Evolutionary conservation across 2,888 invertebrate genomes (phyloP), one percentile per base, ranked within the genome.

Genomic region (Drosophila leonis): DNA sequence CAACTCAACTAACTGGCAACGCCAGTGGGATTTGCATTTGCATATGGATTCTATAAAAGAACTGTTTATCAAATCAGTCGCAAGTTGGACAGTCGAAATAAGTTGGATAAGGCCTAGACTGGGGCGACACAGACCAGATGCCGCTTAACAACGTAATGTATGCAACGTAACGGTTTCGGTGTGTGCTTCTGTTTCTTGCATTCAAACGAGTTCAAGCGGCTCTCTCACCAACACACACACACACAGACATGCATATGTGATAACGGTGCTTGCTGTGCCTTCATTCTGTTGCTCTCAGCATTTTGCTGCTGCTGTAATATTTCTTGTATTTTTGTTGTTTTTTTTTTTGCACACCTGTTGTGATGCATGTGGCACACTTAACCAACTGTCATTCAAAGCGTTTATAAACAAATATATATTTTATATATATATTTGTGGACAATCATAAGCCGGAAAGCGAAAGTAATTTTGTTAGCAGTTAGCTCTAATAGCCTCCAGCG

Each of bases 111-210:
- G 37, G 46, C 46, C 41, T 12, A 35, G 33, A 52, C 27, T 13
- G 33, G 18, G 49, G 12, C 46, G 18, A 51, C 55, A 4, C 20
- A n/a, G n/a, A 48, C 18, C 39, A 33, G 44, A 35, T 18, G 68
- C 65, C 69, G 63, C 64, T 57, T 60, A 48, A 72, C 72, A 66
- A 80, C 68, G 65, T 72, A 72, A 88, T 68, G 68, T 72, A 77
- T 88, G 83, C 81, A 82, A 33, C 66, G 66, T 88, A 88, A 90
- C 90, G 90, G 86, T 89, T 83, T 68, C 29, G 72, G 35, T 54
- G 4, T 27, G 9, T 46, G 27, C 8, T 49, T 42, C 63, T 61
- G 57, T 54, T 65, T 24, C 61, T 73, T 56, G 56, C 52, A 62
- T 72, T 69, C 63, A 65, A 74, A 66, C 65, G 52, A 71, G 67